A percentile compares a stretch with the other conserved stretches of the same genome.
These are phyloP conservation scores for Keiferia lycopersicella DNA, from an alignment of 2,888 invertebrate genomes.

Conservation along the genomic window DNA sequence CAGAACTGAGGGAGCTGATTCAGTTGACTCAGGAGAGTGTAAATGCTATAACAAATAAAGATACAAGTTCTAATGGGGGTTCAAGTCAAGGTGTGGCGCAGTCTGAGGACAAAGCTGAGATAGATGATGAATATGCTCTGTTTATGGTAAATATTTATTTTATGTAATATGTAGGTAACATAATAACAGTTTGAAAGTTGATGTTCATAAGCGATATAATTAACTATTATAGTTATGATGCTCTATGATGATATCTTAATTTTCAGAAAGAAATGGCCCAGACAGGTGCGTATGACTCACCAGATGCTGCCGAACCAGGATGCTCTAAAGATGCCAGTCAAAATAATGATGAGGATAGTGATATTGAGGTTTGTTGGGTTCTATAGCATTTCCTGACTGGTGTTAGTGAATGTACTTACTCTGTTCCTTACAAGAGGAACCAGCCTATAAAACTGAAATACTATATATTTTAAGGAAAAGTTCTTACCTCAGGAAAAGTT, in stretches of 20 bases:
- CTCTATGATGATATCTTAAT: not conserved
- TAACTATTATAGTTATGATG: too few relatives aligned
- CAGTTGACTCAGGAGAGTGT: slow-evolving; percentile 84
- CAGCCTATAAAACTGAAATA: too few relatives aligned
- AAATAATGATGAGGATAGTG: slow-evolving; percentile 63
- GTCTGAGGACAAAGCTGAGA: slow-evolving; percentile 39
- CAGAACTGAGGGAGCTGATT: slow-evolving; percentile 85
- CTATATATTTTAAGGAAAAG: too few relatives aligned
- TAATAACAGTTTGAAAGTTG: too few relatives aligned
- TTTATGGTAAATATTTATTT: slow-evolving; percentile 81
- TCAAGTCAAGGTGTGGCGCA: not conserved
- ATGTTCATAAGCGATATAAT: too few relatives aligned
- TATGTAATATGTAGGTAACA: too few relatives aligned
- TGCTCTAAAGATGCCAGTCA: slow-evolving; percentile 46
- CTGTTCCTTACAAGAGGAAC: too few relatives aligned
- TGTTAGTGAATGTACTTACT: too few relatives aligned
- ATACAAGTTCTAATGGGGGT: not conserved
- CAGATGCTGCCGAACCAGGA: slow-evolving; percentile 41
- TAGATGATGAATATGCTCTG: slow-evolving; percentile 83
- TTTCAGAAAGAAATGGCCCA: slow-evolving; percentile 80
- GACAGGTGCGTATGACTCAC: slow-evolving; percentile 65
- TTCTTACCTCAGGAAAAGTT: too few relatives aligned
- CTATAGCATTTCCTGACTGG: not conserved
- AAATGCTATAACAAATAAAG: slow-evolving; percentile 44
- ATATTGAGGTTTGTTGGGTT: slow-evolving; percentile 66